A percentile compares a stretch with the other conserved stretches of the same genome.
Conservation (phyloP, 2,888 invertebrate genomes). For the Drosophila kambysellisi region DNA sequence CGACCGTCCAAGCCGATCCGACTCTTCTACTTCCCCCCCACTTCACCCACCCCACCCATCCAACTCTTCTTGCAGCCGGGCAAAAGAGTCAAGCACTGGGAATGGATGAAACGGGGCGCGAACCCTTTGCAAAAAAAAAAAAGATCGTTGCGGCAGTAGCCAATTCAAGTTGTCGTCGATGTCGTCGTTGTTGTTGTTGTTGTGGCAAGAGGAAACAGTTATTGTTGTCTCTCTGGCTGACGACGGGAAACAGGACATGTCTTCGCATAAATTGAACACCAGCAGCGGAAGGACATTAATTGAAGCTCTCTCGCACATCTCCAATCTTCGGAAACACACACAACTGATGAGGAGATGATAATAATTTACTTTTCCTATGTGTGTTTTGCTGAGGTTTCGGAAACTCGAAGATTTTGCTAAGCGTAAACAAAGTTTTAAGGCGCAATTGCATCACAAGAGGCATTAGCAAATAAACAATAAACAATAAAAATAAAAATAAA, state of each 20-base stretch:
- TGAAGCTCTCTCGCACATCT: constrained; percentile 33
- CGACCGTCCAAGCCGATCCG: constrained; percentile 31
- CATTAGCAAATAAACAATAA: constrained; percentile 55
- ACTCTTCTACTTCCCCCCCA: constrained; percentile 4
- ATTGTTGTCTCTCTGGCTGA: constrained; percentile 60
- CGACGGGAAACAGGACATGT: constrained; percentile 81
- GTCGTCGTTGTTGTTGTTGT: constrained; percentile 8
- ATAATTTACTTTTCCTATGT: constrained; percentile 5
- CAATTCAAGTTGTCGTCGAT: constrained; percentile 52
- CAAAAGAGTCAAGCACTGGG: constrained; percentile 52
- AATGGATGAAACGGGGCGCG: constrained; percentile 26
- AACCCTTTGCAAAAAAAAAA: constrained; percentile 59
- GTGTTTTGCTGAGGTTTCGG: background rate
- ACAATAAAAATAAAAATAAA: background rate
- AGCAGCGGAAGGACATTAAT: constrained; percentile 77
- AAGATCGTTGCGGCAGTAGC: constrained; percentile 53
- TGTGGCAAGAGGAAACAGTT: constrained; percentile 73
- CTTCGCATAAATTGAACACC: constrained; percentile 75
- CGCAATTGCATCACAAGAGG: constrained; percentile 69
- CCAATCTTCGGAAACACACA: constrained; percentile 20
- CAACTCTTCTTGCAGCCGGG: constrained; percentile 9
- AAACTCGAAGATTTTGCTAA: background rate
- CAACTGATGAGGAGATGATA: constrained; percentile 24
- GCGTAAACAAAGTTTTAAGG: constrained; percentile 7
- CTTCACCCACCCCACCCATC: too few species aligned